Evolutionary conservation across 2,113 vertebrate genomes (phyloP), one percentile per base, ranked within the genome.

Genomic region (Thinocorus orbignyianus): DNA sequence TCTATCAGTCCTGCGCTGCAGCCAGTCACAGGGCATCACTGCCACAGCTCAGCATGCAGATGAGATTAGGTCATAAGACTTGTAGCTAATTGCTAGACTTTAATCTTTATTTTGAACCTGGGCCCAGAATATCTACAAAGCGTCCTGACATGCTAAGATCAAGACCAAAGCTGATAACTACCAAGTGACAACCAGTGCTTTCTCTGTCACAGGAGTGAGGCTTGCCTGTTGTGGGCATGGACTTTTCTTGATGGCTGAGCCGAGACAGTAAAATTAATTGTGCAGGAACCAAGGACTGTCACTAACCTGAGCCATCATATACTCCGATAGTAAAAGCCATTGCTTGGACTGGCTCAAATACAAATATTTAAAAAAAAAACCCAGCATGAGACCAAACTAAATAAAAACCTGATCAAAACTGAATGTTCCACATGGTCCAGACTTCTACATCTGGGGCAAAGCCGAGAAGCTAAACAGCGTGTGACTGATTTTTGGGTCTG

Each of bases 401-500:
- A 61, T 60, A 65, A 93, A 96, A 90, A 57, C 25, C 11, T 13
- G 48, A 10, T 65, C 41, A 86, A 73, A 90, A 77, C 7, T 9
- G 39, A 55, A n/a, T 41, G 33, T 79, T 80, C 35, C 33, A n/a
- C 49, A 7, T 46, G 8, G 25, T 46, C 44, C 68, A 81, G 60
- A 28, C 55, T 72, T 90, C 74, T 57, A 37, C 46, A 25, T 65
- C 86, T 78, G 77, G 58, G 68, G 23, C 68, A 93, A 92, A 86
- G 25, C 82, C 85, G 80, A 83, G 88, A 88, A 81, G 39, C 41
- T 81, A 70, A 92, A 72, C 49, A 77, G 62, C 1, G 4, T 92
- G 49, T 90, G 71, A 73, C 62, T 92, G 85, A 86, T 80, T 95
- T 95, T 93, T 52, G 88, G 69, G 85, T 65, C 81, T 7, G 9